phyloP scores from a whole-genome alignment of 2,797 vertebrate species.

The Lithobates sylvaticus region DNA sequence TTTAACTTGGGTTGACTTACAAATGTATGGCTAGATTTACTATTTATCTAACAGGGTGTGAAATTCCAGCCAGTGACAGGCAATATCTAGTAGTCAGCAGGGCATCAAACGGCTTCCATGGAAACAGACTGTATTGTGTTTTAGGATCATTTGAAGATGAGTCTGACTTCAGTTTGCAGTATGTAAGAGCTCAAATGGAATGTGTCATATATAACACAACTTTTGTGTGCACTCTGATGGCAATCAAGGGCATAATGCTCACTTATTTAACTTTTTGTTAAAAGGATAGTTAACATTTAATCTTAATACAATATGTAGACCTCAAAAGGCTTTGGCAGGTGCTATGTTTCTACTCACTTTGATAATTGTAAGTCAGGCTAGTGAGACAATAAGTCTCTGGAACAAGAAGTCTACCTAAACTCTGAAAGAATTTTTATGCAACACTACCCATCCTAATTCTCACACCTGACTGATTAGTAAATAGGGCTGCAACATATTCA shows the following conservation, averaged over 20 bases:
- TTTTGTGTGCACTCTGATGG: neutral
- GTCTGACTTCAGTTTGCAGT: constrained; percentile 33
- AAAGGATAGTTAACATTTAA: neutral
- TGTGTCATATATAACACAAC: constrained; percentile 2
- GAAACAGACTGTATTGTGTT: constrained; percentile 58
- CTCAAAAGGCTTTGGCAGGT: too few relatives aligned
- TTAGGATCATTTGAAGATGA: constrained; percentile 48
- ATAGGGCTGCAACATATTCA: too few relatives aligned
- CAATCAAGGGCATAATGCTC: neutral
- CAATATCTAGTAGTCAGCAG: constrained; percentile 52
- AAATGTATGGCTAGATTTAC: constrained; percentile 62
- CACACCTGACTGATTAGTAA: too few relatives aligned
- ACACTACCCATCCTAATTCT: too few relatives aligned
- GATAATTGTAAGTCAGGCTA: too few relatives aligned
- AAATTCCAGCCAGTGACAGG: constrained; percentile 62
- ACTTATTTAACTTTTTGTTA: neutral
- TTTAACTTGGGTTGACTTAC: constrained; percentile 61
- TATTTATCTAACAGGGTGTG: constrained; percentile 61
- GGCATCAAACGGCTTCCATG: constrained; percentile 55
- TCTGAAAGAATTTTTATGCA: too few relatives aligned
- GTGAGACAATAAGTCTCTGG: too few relatives aligned
- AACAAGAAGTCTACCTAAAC: too few relatives aligned
- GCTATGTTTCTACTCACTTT: too few relatives aligned
- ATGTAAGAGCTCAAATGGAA: constrained; percentile 11
- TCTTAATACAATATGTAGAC: too few relatives aligned